phyloP scores from a whole-genome alignment of 2,888 invertebrate species.

The Pediacus dermestoides region DNA sequence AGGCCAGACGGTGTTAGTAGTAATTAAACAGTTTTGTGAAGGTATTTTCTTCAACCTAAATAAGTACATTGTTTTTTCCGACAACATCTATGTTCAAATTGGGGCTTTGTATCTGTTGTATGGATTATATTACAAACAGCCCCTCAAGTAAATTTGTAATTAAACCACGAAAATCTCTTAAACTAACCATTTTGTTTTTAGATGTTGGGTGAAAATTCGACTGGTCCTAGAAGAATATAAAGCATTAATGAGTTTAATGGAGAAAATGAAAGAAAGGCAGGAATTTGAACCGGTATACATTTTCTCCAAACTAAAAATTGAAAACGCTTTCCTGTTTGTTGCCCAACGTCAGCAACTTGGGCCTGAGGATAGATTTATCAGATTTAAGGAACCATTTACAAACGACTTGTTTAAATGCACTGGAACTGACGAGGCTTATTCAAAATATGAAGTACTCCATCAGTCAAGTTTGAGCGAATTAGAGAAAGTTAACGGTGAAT shows the following conservation, averaged over 20 bases:
- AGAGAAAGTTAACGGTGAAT: too few relatives aligned
- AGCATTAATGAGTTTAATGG: slow-evolving; percentile 30
- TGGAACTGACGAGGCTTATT: too few relatives aligned
- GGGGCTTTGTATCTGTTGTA: slow-evolving; percentile 42
- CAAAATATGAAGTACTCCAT: too few relatives aligned
- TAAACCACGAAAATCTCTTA: neutral
- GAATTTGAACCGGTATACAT: slow-evolving; percentile 34
- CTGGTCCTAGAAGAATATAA: slow-evolving; percentile 34
- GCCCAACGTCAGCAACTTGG: slow-evolving; percentile 27
- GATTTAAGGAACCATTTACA: neutral
- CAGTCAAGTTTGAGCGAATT: too few relatives aligned
- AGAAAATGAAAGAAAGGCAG: slow-evolving; percentile 24
- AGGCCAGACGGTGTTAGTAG: slow-evolving; percentile 28
- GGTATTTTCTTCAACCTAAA: slow-evolving; percentile 34
- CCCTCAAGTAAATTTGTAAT: slow-evolving; percentile 33
- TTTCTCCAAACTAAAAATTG: slow-evolving; percentile 34
- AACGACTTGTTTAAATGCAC: neutral
- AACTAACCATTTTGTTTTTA: slow-evolving; percentile 20
- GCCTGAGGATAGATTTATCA: slow-evolving; percentile 28
- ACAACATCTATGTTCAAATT: slow-evolving; percentile 31
- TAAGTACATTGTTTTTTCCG: slow-evolving; percentile 33
- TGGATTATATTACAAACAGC: slow-evolving; percentile 43
- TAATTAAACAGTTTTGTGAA: slow-evolving; percentile 31
- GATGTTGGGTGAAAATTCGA: slow-evolving; percentile 37
- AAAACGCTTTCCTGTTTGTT: slow-evolving; percentile 37